Percentiles rank a stretch among this genome's conserved stretches.
Evolutionary conservation across 1,140 invertebrate species (phyloP).

Genomic region (Sycophila sp.): DNA sequence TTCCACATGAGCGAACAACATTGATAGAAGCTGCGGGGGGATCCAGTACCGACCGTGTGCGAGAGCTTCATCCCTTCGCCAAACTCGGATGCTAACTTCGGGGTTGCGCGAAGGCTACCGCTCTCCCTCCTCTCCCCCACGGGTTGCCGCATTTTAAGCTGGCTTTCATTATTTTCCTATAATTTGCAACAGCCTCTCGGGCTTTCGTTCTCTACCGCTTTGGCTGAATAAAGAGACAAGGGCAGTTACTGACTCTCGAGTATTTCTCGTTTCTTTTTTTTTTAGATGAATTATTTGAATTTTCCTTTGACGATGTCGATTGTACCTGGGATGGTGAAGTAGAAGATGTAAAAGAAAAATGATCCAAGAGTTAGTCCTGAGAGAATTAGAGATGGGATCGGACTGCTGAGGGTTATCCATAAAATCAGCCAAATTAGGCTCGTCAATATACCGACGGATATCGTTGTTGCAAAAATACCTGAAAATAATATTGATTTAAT

Average conservation of each 20-base stretch:
- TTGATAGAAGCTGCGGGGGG: slow-evolving; percentile 63
- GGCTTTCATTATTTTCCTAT: slow-evolving; percentile 65
- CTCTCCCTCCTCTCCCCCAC: slow-evolving; percentile 36
- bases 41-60: slow-evolving; percentile 33
- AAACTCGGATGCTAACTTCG: slow-evolving; percentile 57
- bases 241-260: neutral
- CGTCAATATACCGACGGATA: neutral
- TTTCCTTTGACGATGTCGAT: neutral
- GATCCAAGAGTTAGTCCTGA: slow-evolving; percentile 68
- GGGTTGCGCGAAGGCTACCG: slow-evolving; percentile 33
- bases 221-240: neutral
- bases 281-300: neutral
- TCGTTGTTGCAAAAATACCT: neutral
- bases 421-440: slow-evolving; percentile 20
- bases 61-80: slow-evolving; percentile 59
- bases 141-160: slow-evolving; percentile 53
- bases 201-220: slow-evolving; percentile 29
- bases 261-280: slow-evolving; percentile 7
- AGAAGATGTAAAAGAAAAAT: slow-evolving; percentile 68
- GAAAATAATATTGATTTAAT: neutral
- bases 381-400: slow-evolving; percentile 51
- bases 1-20: slow-evolving; percentile 65
- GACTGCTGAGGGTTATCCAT: neutral
- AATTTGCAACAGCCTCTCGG: slow-evolving; percentile 59
- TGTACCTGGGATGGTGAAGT: slow-evolving; percentile 69